These are phyloP conservation scores for Lordiphosa collinella DNA, from an alignment of 1,140 invertebrate genomes.

Conservation along the genomic window DNA sequence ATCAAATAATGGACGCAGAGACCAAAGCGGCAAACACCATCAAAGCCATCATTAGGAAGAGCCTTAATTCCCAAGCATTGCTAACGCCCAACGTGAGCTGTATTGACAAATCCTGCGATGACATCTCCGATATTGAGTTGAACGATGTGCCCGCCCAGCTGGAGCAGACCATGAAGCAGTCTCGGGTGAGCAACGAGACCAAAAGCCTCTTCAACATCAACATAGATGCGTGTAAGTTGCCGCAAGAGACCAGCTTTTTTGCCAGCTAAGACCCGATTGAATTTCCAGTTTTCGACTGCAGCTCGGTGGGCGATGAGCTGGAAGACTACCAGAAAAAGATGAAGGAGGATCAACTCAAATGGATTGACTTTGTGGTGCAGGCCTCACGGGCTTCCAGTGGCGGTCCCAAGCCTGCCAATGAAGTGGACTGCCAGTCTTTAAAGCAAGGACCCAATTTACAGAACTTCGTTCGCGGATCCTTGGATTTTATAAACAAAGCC, in stretches of 20 bases:
- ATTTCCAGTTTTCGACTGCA: neutral
- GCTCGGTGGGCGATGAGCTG: neutral
- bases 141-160: constrained; percentile 33
- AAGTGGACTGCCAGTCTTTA: constrained; percentile 25
- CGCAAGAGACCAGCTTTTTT: no score
- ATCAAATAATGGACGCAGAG: neutral
- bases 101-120: constrained; percentile 14
- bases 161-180: constrained; percentile 27
- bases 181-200: neutral
- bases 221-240: constrained; percentile 24
- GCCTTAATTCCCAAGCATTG: constrained; percentile 3
- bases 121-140: constrained; percentile 44
- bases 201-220: constrained; percentile 46
- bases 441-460: constrained; percentile 43
- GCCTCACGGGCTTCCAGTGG: neutral
- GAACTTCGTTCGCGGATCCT: constrained; percentile 32
- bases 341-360: constrained; percentile 7
- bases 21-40: neutral
- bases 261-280: neutral
- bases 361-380: constrained; percentile 17
- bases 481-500: constrained; percentile 36
- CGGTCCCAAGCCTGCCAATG: neutral
- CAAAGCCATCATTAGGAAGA: neutral
- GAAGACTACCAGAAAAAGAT: constrained; percentile 4
- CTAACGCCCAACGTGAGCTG: neutral